Evolutionary conservation across 2,113 vertebrate species (phyloP).

Genomic region (Romanogobio albipinnatus): DNA sequence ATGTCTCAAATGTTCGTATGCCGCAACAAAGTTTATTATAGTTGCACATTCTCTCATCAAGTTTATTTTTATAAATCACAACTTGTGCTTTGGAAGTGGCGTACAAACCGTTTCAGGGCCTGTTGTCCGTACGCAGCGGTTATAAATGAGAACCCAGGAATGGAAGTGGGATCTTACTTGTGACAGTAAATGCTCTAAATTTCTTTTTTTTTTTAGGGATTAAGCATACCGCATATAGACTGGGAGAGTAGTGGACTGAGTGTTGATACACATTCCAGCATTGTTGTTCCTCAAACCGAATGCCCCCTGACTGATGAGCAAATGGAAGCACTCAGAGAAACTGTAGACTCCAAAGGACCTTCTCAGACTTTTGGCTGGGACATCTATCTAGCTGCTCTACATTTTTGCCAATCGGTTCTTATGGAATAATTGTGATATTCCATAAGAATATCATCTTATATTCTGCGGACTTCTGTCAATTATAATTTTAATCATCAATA

Average conservation of each 20-base stretch:
- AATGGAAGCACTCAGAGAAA: neutral
- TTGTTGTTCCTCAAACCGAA: neutral
- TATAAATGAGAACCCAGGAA: neutral
- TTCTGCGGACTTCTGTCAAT: neutral
- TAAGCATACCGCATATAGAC: neutral
- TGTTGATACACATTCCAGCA: neutral
- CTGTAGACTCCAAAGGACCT: neutral
- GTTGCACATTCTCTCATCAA: no score
- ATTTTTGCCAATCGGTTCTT: constrained; percentile 13
- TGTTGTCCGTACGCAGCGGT: no score
- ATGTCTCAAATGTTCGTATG: no score
- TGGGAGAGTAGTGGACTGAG: neutral
- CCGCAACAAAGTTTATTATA: no score
- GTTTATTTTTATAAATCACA: no score
- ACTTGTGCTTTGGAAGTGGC: no score
- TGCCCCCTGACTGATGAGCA: neutral
- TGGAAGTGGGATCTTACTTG: neutral
- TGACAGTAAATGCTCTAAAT: neutral
- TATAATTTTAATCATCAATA: neutral
- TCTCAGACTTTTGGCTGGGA: neutral
- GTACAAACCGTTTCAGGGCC: no score
- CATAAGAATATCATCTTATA: neutral
- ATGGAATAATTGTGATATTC: neutral
- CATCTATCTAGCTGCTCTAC: neutral
- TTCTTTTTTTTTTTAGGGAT: neutral